Conservation (phyloP, 2,888 invertebrate genomes). For the Falcaria lacertinaria region DNA sequence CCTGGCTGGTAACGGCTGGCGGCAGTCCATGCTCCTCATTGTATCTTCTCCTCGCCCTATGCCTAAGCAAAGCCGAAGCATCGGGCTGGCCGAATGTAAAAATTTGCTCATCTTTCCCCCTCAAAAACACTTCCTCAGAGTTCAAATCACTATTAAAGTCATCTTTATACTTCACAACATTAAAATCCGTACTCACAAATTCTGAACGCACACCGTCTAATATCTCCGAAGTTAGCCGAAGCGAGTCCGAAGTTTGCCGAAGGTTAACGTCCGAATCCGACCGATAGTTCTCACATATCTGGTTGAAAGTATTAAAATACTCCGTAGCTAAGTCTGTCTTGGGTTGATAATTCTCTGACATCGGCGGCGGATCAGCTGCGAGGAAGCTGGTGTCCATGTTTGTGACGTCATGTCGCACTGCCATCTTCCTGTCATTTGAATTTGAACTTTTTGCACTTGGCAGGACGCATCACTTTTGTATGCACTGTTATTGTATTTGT, state of each 20-base stretch:
- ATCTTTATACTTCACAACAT: slow-evolving; percentile 9
- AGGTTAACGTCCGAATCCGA: slow-evolving; percentile 54
- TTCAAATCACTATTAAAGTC: slow-evolving; percentile 37
- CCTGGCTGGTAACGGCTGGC: slow-evolving; percentile 66
- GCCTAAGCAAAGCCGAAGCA: slow-evolving; percentile 75
- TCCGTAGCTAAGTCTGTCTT: slow-evolving; percentile 61
- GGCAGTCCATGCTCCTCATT: slow-evolving; percentile 68
- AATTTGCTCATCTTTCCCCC: slow-evolving; percentile 59
- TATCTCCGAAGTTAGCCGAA: slow-evolving; percentile 64
- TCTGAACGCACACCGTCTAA: slow-evolving; percentile 53
- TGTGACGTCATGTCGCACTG: slow-evolving; percentile 55
- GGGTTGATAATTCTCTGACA: slow-evolving; percentile 56
- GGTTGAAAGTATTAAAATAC: slow-evolving; percentile 72
- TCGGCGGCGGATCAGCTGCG: slow-evolving; percentile 80
- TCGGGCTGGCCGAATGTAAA: slow-evolving; percentile 82
- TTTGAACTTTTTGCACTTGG: slow-evolving; percentile 59
- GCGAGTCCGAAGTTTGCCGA: slow-evolving; percentile 61
- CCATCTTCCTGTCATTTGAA: slow-evolving; percentile 55
- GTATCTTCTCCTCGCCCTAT: slow-evolving; percentile 63
- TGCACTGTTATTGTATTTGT: slow-evolving; percentile 7
- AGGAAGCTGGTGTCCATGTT: slow-evolving; percentile 70
- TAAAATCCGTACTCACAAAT: slow-evolving; percentile 44
- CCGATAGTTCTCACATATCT: slow-evolving; percentile 67
- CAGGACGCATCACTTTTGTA: slow-evolving; percentile 46
- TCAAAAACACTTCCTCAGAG: slow-evolving; percentile 58